Evolutionary conservation across 1,140 invertebrate genomes (phyloP).

Genomic region (Plectrocnemia conspersa): DNA sequence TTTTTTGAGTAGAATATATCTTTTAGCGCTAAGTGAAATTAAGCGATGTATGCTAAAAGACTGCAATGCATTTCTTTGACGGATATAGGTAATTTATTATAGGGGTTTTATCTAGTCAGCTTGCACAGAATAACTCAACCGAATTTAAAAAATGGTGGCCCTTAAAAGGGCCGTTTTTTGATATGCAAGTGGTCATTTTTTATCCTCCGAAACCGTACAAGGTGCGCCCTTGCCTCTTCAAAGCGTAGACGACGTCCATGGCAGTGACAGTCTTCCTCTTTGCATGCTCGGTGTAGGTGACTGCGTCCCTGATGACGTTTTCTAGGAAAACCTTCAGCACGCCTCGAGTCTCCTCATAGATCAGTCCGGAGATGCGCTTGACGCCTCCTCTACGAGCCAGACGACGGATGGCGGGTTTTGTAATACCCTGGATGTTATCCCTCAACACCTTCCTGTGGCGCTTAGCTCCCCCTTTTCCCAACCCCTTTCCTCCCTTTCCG

Average conservation of each 20-base stretch:
- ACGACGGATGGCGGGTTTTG: conserved; percentile 39
- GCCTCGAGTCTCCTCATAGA: conserved; percentile 36
- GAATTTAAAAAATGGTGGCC: not conserved
- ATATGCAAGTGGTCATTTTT: too few relatives aligned
- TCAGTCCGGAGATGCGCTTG: conserved; percentile 54
- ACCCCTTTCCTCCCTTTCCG: conserved; percentile 64
- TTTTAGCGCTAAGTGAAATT: too few relatives aligned
- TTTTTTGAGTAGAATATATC: too few relatives aligned
- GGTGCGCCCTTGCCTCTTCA: conserved; percentile 76
- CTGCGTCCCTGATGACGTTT: conserved; percentile 77
- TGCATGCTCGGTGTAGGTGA: conserved; percentile 77
- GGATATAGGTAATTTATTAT: too few relatives aligned
- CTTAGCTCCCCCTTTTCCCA: conserved; percentile 66
- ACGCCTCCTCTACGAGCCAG: conserved; percentile 72
- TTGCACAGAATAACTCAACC: too few relatives aligned
- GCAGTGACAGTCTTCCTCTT: conserved; percentile 80
- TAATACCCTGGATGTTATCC: conserved; percentile 64
- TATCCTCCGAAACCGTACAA: conserved; percentile 63
- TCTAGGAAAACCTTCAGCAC: conserved; percentile 78
- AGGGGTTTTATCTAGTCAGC: too few relatives aligned
- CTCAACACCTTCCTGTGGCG: conserved; percentile 63
- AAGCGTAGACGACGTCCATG: conserved; percentile 83
- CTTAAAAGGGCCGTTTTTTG: conserved; percentile 9
- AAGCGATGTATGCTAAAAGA: too few relatives aligned
- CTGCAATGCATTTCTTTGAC: too few relatives aligned